A percentile compares a stretch with the other conserved stretches of the same genome.
These are phyloP conservation scores for Leucophenga maculata DNA, from an alignment of 2,888 invertebrate genomes.

Conservation along the genomic window DNA sequence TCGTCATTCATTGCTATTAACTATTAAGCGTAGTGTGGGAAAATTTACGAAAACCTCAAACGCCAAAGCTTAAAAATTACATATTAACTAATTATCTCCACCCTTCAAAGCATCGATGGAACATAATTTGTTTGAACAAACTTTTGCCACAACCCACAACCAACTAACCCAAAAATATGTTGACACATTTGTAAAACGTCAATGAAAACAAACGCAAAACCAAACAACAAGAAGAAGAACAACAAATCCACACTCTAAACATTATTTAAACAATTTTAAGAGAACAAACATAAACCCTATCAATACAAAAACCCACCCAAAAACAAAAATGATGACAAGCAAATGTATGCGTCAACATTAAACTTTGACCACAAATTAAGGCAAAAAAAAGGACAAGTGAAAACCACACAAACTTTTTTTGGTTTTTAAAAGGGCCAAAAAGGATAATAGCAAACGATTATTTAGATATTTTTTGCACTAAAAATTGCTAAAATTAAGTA, in stretches of 20 bases:
- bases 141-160: too few relatives aligned
- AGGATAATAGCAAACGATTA: too few relatives aligned
- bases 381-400: neutral
- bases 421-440: neutral
- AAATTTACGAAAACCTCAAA: too few relatives aligned
- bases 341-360: slow-evolving; percentile 17
- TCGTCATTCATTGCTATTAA: too few relatives aligned
- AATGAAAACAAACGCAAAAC: slow-evolving; percentile 13
- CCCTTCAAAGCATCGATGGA: too few relatives aligned
- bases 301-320: too few relatives aligned
- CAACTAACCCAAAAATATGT: slow-evolving; percentile 2
- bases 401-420: slow-evolving; percentile 1
- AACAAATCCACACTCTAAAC: slow-evolving; percentile 8
- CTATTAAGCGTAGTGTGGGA: too few relatives aligned
- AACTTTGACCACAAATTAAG: slow-evolving; percentile 20
- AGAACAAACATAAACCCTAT: neutral
- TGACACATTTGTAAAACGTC: slow-evolving; percentile 13
- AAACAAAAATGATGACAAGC: neutral
- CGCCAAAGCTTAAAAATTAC: too few relatives aligned
- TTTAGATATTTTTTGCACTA: too few relatives aligned
- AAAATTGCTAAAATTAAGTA: slow-evolving; percentile 20
- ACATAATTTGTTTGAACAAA: too few relatives aligned
- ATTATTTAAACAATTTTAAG: slow-evolving; percentile 7
- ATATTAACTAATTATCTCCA: too few relatives aligned
- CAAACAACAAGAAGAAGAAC: neutral